Evolutionary conservation across 2,888 invertebrate genomes (phyloP), one percentile per base, ranked within the genome.

Genomic region (Drosophila prolongata): DNA sequence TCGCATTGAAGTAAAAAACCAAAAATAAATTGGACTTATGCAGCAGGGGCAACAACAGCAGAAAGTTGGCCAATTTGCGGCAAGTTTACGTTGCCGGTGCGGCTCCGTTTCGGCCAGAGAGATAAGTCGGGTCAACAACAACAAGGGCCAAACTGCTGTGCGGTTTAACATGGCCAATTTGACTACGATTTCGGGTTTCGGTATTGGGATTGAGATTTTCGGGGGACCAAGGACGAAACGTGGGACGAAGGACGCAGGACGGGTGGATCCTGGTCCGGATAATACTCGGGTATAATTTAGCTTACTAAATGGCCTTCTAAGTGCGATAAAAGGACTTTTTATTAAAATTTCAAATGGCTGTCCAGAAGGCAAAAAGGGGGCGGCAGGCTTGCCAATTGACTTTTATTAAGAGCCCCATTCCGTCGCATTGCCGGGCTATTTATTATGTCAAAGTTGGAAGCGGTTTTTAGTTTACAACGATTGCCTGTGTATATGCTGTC

Each of bases 21-120:
- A 77, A 77, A 85, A 82, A 80, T 80, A 83, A 86, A 86, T 82
- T 85, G 86, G 85, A 83, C 82, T 82, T 85, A 82, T 82, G 85
- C 81, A 76, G 79, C 67, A 73, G 56, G 64, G 65, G 14, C 49
- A 42, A 34, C 62, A 58, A 40, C 24, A 71, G 71, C 66, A 54
- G 56, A 70, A 74, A 77, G 75, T 71, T 70, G 78, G 80, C 86
- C 82, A 83, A 85, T 85, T 83, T 86, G 82, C 78, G 86, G 82
- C 86, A 85, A 85, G 82, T 82, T 82, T 85, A 81, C 71, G 84
- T 84, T 82, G 72, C 73, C 79, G 69, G 60, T 69, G 64, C 47
- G 38, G 64, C 67, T 69, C 73, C 60, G 60, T 73, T 79, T 74
- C 77, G 71, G 76, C 73, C 80, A 68, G 64, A 82, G 50, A 74